phyloP scores from a whole-genome alignment of 2,888 invertebrate species.

The Ceraclea dissimilis region DNA sequence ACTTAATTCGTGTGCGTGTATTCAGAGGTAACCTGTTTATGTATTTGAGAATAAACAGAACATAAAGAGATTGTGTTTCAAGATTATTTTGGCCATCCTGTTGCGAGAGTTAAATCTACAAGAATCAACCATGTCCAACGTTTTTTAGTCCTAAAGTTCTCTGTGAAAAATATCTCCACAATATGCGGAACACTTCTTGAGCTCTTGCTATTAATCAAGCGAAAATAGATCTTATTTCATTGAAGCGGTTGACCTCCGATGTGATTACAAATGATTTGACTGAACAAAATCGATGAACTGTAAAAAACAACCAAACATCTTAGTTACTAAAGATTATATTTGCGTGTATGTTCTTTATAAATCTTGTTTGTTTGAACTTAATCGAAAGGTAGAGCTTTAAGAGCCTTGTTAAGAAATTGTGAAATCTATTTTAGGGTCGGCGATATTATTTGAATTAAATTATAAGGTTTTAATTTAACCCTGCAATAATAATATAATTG shows the following conservation, averaged over 20 bases:
- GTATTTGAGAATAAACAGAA: slow-evolving; percentile 5
- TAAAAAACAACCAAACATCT: not conserved
- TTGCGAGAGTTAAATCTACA: not conserved
- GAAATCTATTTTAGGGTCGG: not conserved
- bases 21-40: not conserved
- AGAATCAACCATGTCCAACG: not conserved
- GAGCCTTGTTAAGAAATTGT: not conserved
- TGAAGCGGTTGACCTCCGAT: not conserved
- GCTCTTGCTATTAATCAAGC: not conserved
- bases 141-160: not conserved
- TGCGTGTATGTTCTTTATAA: not conserved
- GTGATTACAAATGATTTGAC: not conserved
- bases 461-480: no score
- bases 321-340: not conserved
- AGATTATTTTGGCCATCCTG: slow-evolving; percentile 4
- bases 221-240: not conserved
- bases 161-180: not conserved
- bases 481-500: no score
- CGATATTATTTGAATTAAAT: no score
- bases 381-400: not conserved
- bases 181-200: not conserved
- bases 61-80: slow-evolving; percentile 4
- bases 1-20: no score
- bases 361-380: not conserved
- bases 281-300: not conserved